Conservation (phyloP, 1,140 invertebrate genomes). For the roundworm (Caenorhabditis elegans) region DNA sequence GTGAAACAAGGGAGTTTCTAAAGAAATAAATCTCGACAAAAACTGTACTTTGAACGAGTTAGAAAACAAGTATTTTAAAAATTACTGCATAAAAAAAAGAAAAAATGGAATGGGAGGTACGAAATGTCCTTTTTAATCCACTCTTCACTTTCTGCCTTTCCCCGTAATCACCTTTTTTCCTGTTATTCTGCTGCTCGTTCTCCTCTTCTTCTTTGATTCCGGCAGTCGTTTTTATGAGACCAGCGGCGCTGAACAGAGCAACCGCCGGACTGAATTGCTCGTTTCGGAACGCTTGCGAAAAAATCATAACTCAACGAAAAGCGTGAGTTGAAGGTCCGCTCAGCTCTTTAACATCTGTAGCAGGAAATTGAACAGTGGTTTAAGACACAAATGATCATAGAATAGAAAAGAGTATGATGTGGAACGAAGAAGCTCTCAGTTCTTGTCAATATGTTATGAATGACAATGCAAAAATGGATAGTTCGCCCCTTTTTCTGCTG, state of each 20-base stretch:
- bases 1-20: no score
- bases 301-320: constrained; percentile 47
- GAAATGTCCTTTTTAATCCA: constrained; percentile 1
- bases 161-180: constrained; percentile 36
- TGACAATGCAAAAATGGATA: background rate
- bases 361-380: background rate
- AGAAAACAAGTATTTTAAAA: no score
- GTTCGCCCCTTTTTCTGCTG: background rate
- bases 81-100: background rate
- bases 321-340: background rate
- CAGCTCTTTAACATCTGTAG: constrained; percentile 11
- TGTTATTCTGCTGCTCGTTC: constrained; percentile 3
- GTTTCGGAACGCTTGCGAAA: constrained; percentile 55
- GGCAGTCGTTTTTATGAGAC: constrained; percentile 55
- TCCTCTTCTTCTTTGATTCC: constrained; percentile 49
- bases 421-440: background rate
- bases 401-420: background rate
- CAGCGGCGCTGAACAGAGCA: constrained; percentile 57
- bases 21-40: no score
- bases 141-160: background rate
- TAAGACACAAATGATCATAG: background rate
- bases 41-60: no score
- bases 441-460: background rate
- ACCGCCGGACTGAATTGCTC: constrained; percentile 59
- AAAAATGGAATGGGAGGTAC: background rate